These are phyloP conservation scores for Zosterops japonicus DNA, from an alignment of 2,113 vertebrate genomes.

Conservation along the genomic window DNA sequence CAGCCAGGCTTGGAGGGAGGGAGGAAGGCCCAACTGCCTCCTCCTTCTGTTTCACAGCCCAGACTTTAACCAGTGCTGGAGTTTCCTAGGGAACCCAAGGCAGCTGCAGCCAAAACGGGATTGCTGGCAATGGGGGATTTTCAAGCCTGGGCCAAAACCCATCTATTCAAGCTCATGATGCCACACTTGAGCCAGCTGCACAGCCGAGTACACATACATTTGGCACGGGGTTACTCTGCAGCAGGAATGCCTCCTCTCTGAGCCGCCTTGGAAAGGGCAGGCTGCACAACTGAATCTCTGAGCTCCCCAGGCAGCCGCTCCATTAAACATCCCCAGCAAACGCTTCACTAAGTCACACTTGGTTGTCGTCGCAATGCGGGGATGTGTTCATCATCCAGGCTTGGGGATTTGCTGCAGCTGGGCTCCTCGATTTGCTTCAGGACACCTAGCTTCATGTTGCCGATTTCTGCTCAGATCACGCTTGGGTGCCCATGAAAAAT, in stretches of 20 bases:
- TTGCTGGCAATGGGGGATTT: background rate
- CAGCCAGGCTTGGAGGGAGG: background rate
- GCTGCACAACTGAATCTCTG: background rate
- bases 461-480: background rate
- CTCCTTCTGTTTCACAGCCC: background rate
- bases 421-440: background rate
- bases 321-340: background rate
- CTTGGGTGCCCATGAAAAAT: background rate
- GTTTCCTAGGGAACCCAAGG: constrained; percentile 29
- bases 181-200: background rate
- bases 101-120: background rate
- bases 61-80: background rate
- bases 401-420: background rate
- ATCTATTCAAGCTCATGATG: background rate
- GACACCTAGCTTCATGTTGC: background rate
- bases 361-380: background rate
- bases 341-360: background rate
- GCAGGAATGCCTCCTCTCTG: background rate
- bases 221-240: background rate
- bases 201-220: background rate
- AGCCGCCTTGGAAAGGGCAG: accelerated
- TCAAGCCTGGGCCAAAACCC: background rate
- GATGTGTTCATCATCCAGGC: background rate
- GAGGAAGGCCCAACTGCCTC: background rate
- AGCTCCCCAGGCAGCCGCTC: background rate